Percentiles rank a stretch among this genome's conserved stretches.
These are phyloP conservation scores for Seira ritae DNA, from an alignment of 2,888 invertebrate genomes.

Conservation along the genomic window DNA sequence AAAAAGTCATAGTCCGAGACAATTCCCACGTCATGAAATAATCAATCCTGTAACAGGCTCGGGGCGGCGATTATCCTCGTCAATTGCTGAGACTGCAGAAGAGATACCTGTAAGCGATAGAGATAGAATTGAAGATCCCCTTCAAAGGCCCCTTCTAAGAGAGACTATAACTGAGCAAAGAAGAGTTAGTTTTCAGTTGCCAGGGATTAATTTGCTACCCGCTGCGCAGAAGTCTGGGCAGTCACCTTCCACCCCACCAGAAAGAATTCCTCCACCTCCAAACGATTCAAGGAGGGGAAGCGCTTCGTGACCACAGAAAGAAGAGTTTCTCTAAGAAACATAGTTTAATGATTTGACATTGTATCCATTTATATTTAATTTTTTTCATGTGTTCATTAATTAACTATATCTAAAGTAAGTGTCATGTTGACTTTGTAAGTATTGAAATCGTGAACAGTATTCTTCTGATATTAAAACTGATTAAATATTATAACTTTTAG, in stretches of 20 bases:
- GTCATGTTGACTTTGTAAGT: too few relatives aligned
- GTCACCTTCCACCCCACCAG: conserved; percentile 12
- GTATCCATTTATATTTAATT: too few relatives aligned
- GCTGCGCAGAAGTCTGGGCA: not conserved
- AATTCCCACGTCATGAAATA: conserved; percentile 24
- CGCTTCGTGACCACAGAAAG: too few relatives aligned
- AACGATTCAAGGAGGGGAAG: conserved; percentile 10
- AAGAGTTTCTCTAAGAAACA: too few relatives aligned
- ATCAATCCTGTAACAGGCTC: not conserved
- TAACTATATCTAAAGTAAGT: too few relatives aligned
- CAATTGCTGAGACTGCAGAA: conserved; percentile 28
- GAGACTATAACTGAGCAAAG: conserved; percentile 21
- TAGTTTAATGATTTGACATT: too few relatives aligned
- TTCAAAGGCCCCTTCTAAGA: not conserved
- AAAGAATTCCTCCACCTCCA: conserved; percentile 14
- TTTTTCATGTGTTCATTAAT: too few relatives aligned
- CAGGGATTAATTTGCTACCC: conserved; percentile 26
- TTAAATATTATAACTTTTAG: not conserved
- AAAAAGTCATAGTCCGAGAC: conserved; percentile 37
- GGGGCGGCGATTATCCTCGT: conserved; percentile 17
- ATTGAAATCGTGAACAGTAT: not conserved
- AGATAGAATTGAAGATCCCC: not conserved
- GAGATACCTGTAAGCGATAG: not conserved
- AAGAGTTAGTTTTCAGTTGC: conserved; percentile 43
- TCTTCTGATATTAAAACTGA: not conserved